Evolutionary conservation across 2,888 invertebrate species (phyloP).

Genomic region (Dryocosmus kuriphilus): DNA sequence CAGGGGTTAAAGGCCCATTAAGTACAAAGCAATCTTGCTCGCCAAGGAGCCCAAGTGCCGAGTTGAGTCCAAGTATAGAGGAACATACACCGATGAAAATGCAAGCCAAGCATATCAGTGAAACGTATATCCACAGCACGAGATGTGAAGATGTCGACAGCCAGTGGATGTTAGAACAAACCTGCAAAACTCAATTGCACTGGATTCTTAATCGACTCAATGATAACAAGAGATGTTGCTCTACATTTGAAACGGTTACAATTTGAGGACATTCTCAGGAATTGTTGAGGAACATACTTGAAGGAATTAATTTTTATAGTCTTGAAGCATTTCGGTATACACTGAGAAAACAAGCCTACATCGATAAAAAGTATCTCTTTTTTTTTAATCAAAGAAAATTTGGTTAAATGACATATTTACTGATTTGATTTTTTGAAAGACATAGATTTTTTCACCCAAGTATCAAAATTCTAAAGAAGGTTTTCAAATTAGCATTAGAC

Average conservation of each 20-base stretch:
- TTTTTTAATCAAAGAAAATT: too few relatives aligned
- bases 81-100: conserved; percentile 40
- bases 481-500: too few relatives aligned
- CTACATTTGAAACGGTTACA: neutral
- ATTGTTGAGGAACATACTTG: too few relatives aligned
- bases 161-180: conserved; percentile 54
- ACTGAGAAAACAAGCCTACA: too few relatives aligned
- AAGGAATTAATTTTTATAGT: too few relatives aligned
- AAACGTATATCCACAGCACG: neutral
- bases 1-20: conserved; percentile 71
- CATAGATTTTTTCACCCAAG: too few relatives aligned
- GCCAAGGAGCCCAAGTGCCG: conserved; percentile 43
- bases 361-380: too few relatives aligned
- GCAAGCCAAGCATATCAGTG: conserved; percentile 12
- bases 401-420: too few relatives aligned
- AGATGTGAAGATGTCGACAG: conserved; percentile 22
- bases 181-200: conserved; percentile 61
- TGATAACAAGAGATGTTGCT: neutral
- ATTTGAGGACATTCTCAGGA: too few relatives aligned
- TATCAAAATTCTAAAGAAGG: too few relatives aligned
- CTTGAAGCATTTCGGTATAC: too few relatives aligned
- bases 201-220: conserved; percentile 58
- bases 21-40: conserved; percentile 64
- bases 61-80: conserved; percentile 41
- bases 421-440: too few relatives aligned